Evolutionary conservation across 2,888 invertebrate species (phyloP).

Genomic region (Drosophila mulleri): DNA sequence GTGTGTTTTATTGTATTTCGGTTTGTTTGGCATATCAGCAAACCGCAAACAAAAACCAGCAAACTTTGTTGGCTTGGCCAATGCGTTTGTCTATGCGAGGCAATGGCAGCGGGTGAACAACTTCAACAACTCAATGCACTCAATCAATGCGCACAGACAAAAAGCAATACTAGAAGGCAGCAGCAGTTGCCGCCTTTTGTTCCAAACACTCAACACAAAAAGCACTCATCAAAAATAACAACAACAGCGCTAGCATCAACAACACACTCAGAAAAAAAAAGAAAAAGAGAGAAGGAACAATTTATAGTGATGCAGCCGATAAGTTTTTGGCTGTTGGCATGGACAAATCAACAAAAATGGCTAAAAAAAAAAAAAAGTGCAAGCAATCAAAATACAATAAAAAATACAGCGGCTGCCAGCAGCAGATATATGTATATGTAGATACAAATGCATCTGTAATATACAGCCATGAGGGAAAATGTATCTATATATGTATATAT

Average conservation of each 20-base stretch:
- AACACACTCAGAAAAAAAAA: slow-evolving; percentile 27
- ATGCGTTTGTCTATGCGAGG: not conserved
- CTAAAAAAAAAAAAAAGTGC: slow-evolving; percentile 13
- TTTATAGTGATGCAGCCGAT: slow-evolving; percentile 61
- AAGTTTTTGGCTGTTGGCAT: slow-evolving; percentile 57
- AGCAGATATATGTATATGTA: not conserved
- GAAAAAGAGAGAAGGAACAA: slow-evolving; percentile 30
- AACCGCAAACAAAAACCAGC: slow-evolving; percentile 73
- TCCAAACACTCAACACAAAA: slow-evolving; percentile 71
- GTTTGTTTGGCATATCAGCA: slow-evolving; percentile 61
- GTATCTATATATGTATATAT: too few relatives aligned
- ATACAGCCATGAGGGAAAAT: slow-evolving; percentile 27
- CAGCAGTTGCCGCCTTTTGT: slow-evolving; percentile 60
- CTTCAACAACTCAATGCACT: slow-evolving; percentile 79
- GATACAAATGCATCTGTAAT: slow-evolving; percentile 23
- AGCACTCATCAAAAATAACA: slow-evolving; percentile 67
- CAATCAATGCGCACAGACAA: slow-evolving; percentile 71
- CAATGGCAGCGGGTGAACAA: slow-evolving; percentile 28
- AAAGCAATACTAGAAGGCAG: slow-evolving; percentile 32
- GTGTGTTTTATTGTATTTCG: slow-evolving; percentile 17
- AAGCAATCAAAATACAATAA: slow-evolving; percentile 65
- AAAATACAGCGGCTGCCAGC: slow-evolving; percentile 30
- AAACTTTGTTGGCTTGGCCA: slow-evolving; percentile 59
- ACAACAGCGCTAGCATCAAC: slow-evolving; percentile 28
- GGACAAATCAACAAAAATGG: slow-evolving; percentile 68